Conservation (phyloP, 2,797 vertebrate genomes). For the Parauchenoglanis ngamensis region DNA sequence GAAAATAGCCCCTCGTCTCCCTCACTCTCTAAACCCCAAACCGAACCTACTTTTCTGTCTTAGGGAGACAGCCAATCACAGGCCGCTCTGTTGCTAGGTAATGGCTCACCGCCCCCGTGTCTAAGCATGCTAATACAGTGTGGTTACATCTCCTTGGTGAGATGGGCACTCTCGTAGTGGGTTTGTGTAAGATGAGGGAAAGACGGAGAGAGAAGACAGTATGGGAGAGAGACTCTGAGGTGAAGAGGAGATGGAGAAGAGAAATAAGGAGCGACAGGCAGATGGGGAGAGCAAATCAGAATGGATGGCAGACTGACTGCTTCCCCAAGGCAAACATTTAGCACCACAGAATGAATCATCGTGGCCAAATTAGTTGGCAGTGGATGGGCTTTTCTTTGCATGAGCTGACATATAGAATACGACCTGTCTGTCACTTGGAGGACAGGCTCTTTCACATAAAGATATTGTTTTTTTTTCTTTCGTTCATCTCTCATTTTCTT, state of each 20-base stretch:
- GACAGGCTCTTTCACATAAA: slow-evolving; percentile 23
- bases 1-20: slow-evolving; percentile 64
- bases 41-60: slow-evolving; percentile 71
- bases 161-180: slow-evolving; percentile 35
- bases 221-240: slow-evolving; percentile 30
- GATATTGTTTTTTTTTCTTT: neutral
- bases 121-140: slow-evolving; percentile 55
- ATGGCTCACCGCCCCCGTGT: slow-evolving; percentile 72
- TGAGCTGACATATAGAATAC: slow-evolving; percentile 39
- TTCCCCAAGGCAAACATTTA: slow-evolving; percentile 52
- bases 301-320: slow-evolving; percentile 46
- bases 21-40: slow-evolving; percentile 53
- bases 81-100: slow-evolving; percentile 78
- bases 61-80: slow-evolving; percentile 69
- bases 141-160: slow-evolving; percentile 48
- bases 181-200: slow-evolving; percentile 14
- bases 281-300: slow-evolving; percentile 46
- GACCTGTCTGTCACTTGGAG: slow-evolving; percentile 35
- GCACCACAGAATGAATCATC: slow-evolving; percentile 58
- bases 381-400: slow-evolving; percentile 42
- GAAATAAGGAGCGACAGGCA: slow-evolving; percentile 48
- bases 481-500: slow-evolving; percentile 3
- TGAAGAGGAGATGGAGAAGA: slow-evolving; percentile 40
- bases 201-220: neutral
- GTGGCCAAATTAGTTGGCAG: slow-evolving; percentile 48